phyloP scores from a whole-genome alignment of 2,113 vertebrate species.

The Jacana jacana region DNA sequence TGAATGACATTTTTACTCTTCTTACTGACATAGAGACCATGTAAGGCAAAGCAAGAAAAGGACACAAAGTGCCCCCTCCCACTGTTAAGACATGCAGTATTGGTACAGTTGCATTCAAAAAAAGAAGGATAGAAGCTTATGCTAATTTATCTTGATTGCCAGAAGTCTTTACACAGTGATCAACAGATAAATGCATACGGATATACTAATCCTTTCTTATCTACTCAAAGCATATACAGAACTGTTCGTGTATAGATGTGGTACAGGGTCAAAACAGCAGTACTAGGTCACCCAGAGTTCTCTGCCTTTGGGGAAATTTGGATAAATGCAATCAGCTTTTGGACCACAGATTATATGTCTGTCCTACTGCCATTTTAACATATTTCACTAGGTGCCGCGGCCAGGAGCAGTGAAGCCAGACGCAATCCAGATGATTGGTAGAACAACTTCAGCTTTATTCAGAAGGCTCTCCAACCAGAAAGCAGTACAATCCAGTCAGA shows the following conservation, averaged over 20 bases:
- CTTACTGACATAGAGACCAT: background rate
- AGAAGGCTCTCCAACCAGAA: too few relatives aligned
- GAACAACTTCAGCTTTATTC: too few relatives aligned
- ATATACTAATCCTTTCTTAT: background rate
- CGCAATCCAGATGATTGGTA: too few relatives aligned
- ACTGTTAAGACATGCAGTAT: background rate
- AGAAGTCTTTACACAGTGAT: background rate
- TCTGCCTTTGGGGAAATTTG: background rate
- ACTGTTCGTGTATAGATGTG: background rate
- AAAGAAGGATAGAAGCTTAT: background rate
- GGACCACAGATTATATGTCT: background rate
- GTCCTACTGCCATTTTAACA: background rate
- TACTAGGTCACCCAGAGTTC: background rate
- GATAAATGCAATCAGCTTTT: background rate
- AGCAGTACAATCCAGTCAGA: too few relatives aligned
- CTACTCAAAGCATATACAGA: background rate
- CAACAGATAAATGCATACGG: background rate
- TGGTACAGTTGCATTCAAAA: background rate
- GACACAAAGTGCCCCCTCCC: rapidly evolving
- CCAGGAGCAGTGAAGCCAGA: too few relatives aligned
- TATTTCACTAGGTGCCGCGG: too few relatives aligned
- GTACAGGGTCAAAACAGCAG: background rate
- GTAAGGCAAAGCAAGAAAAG: background rate
- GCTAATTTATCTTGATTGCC: background rate
- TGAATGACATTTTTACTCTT: background rate